Evolutionary conservation across 2,113 vertebrate genomes (phyloP).

Genomic region (Oryzias woworae): DNA sequence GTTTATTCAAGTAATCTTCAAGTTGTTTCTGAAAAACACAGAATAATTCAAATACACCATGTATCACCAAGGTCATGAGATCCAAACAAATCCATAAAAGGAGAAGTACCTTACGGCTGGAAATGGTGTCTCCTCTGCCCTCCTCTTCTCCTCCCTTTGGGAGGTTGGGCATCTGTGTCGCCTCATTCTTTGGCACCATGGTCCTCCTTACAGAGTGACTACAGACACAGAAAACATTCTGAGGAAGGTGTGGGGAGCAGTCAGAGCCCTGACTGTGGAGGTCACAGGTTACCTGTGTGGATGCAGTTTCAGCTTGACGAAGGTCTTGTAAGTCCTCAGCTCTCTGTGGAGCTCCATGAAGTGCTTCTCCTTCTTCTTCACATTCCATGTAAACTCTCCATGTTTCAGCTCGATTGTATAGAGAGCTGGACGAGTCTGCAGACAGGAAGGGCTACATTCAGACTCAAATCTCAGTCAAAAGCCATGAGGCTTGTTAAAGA

Average conservation of each 20-base stretch:
- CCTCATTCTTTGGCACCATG: constrained; percentile 76
- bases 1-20: constrained; percentile 93
- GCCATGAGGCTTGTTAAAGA: no score
- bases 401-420: constrained; percentile 93
- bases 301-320: constrained; percentile 72
- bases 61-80: neutral
- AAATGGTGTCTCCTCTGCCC: constrained; percentile 86
- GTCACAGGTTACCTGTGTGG: constrained; percentile 54
- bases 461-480: no score
- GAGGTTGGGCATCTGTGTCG: constrained; percentile 84
- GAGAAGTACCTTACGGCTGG: constrained; percentile 84
- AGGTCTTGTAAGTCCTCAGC: constrained; percentile 76
- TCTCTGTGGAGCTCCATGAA: constrained; percentile 95
- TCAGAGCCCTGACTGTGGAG: neutral
- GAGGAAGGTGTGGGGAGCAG: no score
- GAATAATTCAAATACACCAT: neutral
- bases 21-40: constrained; percentile 85
- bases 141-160: constrained; percentile 85
- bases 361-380: constrained; percentile 96
- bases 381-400: constrained; percentile 91
- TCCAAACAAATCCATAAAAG: neutral
- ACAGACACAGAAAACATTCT: neutral
- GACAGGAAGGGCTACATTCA: neutral
- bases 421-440: constrained; percentile 83
- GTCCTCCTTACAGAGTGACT: constrained; percentile 90